Evolutionary conservation across 2,797 vertebrate genomes (phyloP).

Genomic region (Leptatherina wallacei): DNA sequence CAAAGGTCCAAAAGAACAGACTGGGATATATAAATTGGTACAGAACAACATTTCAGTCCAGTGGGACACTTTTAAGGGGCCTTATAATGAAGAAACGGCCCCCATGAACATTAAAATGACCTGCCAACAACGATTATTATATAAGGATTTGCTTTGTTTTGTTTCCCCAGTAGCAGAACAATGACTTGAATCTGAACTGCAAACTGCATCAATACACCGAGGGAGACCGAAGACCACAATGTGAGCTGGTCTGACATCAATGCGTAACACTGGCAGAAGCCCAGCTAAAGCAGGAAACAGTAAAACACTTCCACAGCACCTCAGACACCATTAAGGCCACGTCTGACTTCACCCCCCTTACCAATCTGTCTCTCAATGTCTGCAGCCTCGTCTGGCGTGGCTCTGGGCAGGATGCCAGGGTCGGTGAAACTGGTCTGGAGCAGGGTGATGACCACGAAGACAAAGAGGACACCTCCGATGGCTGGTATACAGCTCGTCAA

Average conservation of each 20-base stretch:
- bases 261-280: background rate
- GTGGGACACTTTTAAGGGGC: background rate
- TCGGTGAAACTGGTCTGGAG: slow-evolving; percentile 95
- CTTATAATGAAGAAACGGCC: slow-evolving; percentile 15
- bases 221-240: background rate
- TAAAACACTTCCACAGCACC: background rate
- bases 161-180: background rate
- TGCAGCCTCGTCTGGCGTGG: slow-evolving; percentile 91
- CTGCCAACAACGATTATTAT: background rate
- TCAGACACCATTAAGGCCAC: background rate
- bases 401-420: slow-evolving; percentile 93
- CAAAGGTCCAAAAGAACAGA: background rate
- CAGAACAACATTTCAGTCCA: slow-evolving; percentile 3
- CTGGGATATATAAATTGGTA: background rate
- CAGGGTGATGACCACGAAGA: slow-evolving; percentile 93
- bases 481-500: slow-evolving; percentile 91
- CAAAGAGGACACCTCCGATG: slow-evolving; percentile 90
- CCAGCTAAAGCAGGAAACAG: background rate
- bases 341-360: slow-evolving; percentile 57
- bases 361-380: slow-evolving; percentile 93
- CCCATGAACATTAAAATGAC: background rate
- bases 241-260: background rate
- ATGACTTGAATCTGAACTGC: too few relatives aligned
- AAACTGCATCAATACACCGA: too few relatives aligned
- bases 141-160: background rate